phyloP scores from a whole-genome alignment of 2,888 invertebrate species.

The Hirtodrosophila histrioides region DNA sequence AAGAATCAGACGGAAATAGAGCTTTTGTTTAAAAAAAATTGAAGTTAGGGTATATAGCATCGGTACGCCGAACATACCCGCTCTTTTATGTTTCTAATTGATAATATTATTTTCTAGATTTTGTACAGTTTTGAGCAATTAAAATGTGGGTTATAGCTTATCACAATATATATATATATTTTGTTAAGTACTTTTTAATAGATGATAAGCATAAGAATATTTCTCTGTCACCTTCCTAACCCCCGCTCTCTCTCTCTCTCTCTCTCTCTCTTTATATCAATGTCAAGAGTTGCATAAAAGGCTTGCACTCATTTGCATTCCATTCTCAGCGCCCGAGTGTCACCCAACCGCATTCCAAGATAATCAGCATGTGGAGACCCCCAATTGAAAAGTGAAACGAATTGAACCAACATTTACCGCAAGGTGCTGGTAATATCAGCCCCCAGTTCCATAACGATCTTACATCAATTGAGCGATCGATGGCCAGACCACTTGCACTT shows the following conservation, averaged over 20 bases:
- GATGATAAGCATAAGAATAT: no score
- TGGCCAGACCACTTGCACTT: constrained; percentile 68
- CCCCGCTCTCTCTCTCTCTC: not conserved
- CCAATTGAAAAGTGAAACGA: constrained; percentile 51
- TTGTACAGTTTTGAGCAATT: no score
- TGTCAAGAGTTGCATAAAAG: constrained; percentile 4
- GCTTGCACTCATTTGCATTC: constrained; percentile 5
- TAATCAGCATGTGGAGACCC: constrained; percentile 22
- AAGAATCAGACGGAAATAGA: no score
- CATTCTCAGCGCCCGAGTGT: constrained; percentile 13
- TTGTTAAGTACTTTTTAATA: no score
- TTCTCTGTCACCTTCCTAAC: no score
- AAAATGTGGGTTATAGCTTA: no score
- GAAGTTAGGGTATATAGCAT: no score
- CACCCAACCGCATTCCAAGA: constrained; percentile 23
- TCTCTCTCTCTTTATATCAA: not conserved
- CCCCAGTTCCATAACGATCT: constrained; percentile 55
- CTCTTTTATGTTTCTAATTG: no score
- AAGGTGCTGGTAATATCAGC: constrained; percentile 33
- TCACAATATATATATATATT: no score
- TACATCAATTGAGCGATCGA: constrained; percentile 66
- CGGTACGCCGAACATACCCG: no score
- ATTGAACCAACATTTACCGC: constrained; percentile 15
- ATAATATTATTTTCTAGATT: no score
- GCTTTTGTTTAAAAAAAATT: no score